A percentile compares a stretch with the other conserved stretches of the same genome.
phyloP scores from a whole-genome alignment of 2,888 invertebrate species.

The Metacarcinus magister region DNA sequence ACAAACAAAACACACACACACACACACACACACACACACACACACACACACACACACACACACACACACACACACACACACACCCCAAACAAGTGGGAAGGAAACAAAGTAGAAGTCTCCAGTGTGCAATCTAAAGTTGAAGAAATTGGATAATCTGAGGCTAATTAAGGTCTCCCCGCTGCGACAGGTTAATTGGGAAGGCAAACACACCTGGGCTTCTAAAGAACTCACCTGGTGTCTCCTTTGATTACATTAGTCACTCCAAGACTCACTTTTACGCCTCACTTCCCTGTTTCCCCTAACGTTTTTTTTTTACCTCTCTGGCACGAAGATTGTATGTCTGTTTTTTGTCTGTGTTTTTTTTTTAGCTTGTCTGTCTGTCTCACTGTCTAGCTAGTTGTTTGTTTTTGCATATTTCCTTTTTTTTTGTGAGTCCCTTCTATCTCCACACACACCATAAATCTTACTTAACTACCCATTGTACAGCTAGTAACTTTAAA shows the following conservation, averaged over 20 bases:
- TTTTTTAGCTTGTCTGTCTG: not conserved
- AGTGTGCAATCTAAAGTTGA: conserved; percentile 19
- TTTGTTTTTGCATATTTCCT: not conserved
- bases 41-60: conserved; percentile 26
- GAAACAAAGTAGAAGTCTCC: not conserved
- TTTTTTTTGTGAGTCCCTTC: no score
- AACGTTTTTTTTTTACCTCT: not conserved
- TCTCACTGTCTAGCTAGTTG: not conserved
- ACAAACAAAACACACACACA: not conserved
- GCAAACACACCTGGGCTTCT: not conserved
- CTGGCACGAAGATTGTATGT: not conserved
- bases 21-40: conserved; percentile 26
- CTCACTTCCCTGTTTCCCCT: not conserved
- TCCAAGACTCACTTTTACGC: not conserved
- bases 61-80: not conserved
- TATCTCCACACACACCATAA: not conserved
- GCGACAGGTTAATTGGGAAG: conserved; percentile 5
- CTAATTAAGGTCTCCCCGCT: not conserved
- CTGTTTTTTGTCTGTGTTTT: not conserved
- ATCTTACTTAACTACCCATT: not conserved
- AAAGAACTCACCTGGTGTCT: not conserved
- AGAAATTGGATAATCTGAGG: not conserved
- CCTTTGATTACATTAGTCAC: conserved; percentile 20
- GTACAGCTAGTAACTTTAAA: not conserved
- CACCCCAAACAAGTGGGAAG: not conserved